A percentile compares a stretch with the other conserved stretches of the same genome.
Evolutionary conservation across 2,797 vertebrate species (phyloP).

Genomic region (Centropyge bicolor): DNA sequence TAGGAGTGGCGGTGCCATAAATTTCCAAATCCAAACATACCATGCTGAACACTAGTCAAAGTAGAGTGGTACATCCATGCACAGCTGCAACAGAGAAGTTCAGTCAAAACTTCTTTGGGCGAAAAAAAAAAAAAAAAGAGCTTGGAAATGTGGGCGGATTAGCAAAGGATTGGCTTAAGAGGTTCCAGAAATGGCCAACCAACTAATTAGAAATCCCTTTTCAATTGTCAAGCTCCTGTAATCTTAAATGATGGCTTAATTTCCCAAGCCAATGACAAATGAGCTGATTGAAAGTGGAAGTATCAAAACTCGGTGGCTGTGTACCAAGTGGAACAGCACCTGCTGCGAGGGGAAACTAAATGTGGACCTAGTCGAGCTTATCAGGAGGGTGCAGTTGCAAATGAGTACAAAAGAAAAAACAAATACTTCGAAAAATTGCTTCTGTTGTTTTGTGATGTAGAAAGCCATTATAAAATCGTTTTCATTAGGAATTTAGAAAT

Average conservation of each 20-base stretch:
- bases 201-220: constrained; percentile 85
- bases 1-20: constrained; percentile 13
- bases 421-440: background rate
- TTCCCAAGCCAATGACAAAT: constrained; percentile 70
- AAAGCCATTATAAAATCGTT: background rate
- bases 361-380: constrained; percentile 41
- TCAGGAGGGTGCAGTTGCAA: constrained; percentile 26
- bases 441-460: background rate
- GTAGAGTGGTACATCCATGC: constrained; percentile 30
- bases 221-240: constrained; percentile 80
- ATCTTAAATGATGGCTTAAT: constrained; percentile 82
- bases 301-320: constrained; percentile 47
- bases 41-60: constrained; percentile 22
- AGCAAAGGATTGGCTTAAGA: constrained; percentile 77
- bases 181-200: constrained; percentile 77
- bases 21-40: constrained; percentile 33
- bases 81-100: constrained; percentile 50
- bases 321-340: constrained; percentile 42
- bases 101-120: constrained; percentile 48
- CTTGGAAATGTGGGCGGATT: constrained; percentile 74
- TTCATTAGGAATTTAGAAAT: background rate
- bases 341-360: constrained; percentile 47
- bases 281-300: constrained; percentile 67
- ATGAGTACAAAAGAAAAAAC: background rate
- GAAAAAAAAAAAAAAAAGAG: constrained; percentile 20